A percentile compares a stretch with the other conserved stretches of the same genome.
These are phyloP conservation scores for Sternotherus odoratus DNA, from an alignment of 2,797 vertebrate species.

Conservation along the genomic window DNA sequence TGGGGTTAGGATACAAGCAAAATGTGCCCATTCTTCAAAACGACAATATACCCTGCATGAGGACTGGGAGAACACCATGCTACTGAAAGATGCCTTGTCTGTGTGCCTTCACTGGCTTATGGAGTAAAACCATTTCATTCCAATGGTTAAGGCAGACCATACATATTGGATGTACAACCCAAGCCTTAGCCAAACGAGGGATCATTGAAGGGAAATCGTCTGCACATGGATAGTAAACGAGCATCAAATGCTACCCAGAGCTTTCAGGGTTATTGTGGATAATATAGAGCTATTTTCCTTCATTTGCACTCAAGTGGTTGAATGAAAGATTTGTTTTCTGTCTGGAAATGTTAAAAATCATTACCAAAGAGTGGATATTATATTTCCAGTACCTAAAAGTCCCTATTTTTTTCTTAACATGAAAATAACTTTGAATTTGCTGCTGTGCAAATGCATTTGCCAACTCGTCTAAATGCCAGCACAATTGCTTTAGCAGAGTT, in stretches of 20 bases:
- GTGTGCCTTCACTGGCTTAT: conserved; percentile 33
- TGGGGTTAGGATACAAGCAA: not conserved
- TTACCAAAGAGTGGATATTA: conserved; percentile 47
- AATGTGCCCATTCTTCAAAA: not conserved
- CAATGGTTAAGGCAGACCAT: not conserved
- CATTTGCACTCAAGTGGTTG: conserved; percentile 8
- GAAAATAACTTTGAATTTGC: conserved; percentile 71
- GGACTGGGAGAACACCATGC: conserved; percentile 14
- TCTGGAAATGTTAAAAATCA: conserved; percentile 58
- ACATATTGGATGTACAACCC: conserved; percentile 34
- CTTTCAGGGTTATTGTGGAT: conserved; percentile 49
- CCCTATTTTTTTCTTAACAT: conserved; percentile 53
- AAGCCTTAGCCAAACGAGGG: not conserved
- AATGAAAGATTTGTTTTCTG: conserved; percentile 2
- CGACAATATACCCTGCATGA: not conserved
- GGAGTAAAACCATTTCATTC: conserved; percentile 43
- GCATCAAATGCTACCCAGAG: not conserved
- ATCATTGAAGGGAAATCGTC: conserved; percentile 42
- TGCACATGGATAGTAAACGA: conserved; percentile 17
- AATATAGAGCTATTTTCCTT: conserved; percentile 31
- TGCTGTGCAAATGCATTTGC: conserved; percentile 65
- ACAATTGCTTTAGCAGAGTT: conserved; percentile 68
- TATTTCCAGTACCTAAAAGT: conserved; percentile 42
- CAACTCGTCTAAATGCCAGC: conserved; percentile 68
- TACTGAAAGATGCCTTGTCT: not conserved